phyloP scores from a whole-genome alignment of 2,888 invertebrate species.

The Hedychridium roseum region DNA sequence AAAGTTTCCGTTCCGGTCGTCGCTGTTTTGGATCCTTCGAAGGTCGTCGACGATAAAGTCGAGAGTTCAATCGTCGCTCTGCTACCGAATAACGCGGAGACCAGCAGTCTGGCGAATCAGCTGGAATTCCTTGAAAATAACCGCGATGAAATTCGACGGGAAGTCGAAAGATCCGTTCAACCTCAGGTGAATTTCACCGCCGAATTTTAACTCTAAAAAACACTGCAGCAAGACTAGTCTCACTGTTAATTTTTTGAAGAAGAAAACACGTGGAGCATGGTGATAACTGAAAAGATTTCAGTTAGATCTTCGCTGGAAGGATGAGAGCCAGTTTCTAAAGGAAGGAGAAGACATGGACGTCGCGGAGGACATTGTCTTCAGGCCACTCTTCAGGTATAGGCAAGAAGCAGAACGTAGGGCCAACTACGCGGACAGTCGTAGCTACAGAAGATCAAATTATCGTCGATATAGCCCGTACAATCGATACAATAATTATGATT shows the following conservation, averaged over 20 bases:
- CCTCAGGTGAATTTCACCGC: too few species aligned
- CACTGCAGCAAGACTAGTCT: too few species aligned
- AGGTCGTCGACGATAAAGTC: conserved; percentile 12
- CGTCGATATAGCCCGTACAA: conserved; percentile 35
- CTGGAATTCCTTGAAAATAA: conserved; percentile 18
- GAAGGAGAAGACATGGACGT: conserved; percentile 47
- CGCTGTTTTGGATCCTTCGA: conserved; percentile 33
- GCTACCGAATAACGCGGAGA: conserved; percentile 13
- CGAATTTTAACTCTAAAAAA: too few species aligned
- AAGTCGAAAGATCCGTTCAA: background rate
- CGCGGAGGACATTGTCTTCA: conserved; percentile 57
- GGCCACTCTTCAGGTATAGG: conserved; percentile 56
- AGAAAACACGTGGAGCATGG: too few species aligned
- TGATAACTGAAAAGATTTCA: too few species aligned
- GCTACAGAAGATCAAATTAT: conserved; percentile 32
- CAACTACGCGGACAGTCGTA: conserved; percentile 12
- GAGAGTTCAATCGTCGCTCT: conserved; percentile 30
- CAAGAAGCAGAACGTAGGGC: conserved; percentile 41
- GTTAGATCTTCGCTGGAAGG: background rate
- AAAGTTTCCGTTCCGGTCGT: conserved; percentile 33
- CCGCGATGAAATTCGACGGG: conserved; percentile 13
- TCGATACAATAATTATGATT: conserved; percentile 23
- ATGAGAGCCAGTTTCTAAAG: conserved; percentile 3
- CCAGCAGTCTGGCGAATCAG: conserved; percentile 3
- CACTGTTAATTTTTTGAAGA: too few species aligned